Evolutionary conservation across 92 coral and sea anemone species (phyloP), one percentile per base, ranked within the genome.

Genomic region (Epizoanthus scotinus): DNA sequence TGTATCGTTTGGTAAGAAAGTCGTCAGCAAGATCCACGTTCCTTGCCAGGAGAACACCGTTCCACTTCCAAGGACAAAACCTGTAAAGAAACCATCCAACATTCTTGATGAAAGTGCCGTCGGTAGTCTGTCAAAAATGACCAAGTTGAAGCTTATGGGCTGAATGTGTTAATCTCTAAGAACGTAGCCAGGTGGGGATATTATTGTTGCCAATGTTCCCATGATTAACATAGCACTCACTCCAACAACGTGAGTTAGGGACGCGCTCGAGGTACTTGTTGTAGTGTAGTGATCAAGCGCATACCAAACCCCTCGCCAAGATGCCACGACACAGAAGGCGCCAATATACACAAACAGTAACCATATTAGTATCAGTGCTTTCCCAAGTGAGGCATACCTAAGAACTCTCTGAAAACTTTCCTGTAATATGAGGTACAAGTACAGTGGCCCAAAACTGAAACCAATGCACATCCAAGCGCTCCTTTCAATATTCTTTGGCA

Each of bases 271-370:
- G 0, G 18, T 65, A 22, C 60, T 63, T 22, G 44, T 24, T 10
- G 82, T 72, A 5, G 87, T 36, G 47, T 29, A 52, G 15, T 17
- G 4, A 59, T 88, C 91, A 14, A 84, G 22, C 15, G 73, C 0
- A 25, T 70, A 64, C 97, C 97, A 92, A 28, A 85, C 50, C 26
- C 94, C 94, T 77, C 94, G 60, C 97, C 97, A 92, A 28, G 85
- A 83, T 6, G 84, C 36, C 4, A 92, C 84, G 29, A 49, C 31
- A 25, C 83, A 5, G 20, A 85, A 1, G 0, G 88, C 71, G 13
- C 84, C 40, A 6, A 78, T 38, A 34, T 87, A 92, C 21, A 84
- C 53, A 1, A 67, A 40, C 0, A 34, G n/a, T 58, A 75, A 55
- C 78, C 87, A 92, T 44, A 72, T 17, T 7, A 67, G 10, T 9